Conservation (phyloP, 2,113 vertebrate genomes). For the Columba livia region DNA sequence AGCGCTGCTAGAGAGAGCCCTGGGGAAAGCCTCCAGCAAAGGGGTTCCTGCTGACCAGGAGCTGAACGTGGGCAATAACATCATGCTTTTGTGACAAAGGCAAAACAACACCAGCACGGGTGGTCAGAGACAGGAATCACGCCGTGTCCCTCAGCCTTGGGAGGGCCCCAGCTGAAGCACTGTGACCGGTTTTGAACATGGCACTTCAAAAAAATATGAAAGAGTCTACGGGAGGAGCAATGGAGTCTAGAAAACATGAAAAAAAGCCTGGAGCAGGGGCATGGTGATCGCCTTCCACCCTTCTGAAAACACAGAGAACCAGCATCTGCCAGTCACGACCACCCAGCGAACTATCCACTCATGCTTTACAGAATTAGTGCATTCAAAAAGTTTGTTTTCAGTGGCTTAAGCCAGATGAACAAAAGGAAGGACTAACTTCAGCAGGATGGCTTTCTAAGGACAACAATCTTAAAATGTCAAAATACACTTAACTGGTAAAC, state of each 20-base stretch:
- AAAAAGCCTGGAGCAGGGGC: neutral
- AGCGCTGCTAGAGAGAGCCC: neutral
- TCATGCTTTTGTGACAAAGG: neutral
- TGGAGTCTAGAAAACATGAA: neutral
- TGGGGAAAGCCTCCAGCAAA: neutral
- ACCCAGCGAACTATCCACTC: neutral
- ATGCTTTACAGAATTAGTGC: neutral
- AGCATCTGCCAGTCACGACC: neutral
- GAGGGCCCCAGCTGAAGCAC: neutral
- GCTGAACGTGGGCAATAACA: fast-evolving
- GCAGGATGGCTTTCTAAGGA: neutral
- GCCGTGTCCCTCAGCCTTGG: neutral
- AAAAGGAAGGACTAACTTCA: neutral
- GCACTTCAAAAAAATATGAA: neutral
- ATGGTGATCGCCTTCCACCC: neutral
- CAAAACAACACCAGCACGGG: neutral
- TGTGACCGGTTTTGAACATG: neutral
- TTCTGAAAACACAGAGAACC: neutral
- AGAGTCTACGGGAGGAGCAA: neutral
- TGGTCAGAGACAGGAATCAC: neutral
- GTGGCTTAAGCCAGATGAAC: neutral
- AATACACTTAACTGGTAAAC: slow-evolving; percentile 21
- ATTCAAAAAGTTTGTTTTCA: neutral
- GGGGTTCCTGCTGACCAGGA: neutral
- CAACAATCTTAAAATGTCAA: slow-evolving; percentile 5